Evolutionary conservation across 2,888 invertebrate species (phyloP).

Genomic region (Tyria jacobaeae): DNA sequence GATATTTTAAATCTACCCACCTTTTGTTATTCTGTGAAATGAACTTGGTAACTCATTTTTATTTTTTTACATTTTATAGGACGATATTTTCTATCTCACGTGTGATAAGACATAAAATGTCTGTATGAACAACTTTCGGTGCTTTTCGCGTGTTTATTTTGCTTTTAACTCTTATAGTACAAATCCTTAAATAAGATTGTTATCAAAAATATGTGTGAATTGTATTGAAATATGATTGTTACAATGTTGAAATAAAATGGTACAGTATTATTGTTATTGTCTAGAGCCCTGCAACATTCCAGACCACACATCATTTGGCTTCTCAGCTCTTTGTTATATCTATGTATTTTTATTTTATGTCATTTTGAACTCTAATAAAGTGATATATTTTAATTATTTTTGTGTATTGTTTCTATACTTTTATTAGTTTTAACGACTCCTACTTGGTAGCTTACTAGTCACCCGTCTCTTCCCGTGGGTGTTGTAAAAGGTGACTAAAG

Average conservation of each 20-base stretch:
- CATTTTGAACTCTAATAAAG: slow-evolving; percentile 70
- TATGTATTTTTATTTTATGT: slow-evolving; percentile 52
- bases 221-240: slow-evolving; percentile 38
- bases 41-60: neutral
- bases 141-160: slow-evolving; percentile 23
- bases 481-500: no score
- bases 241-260: slow-evolving; percentile 34
- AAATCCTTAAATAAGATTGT: slow-evolving; percentile 35
- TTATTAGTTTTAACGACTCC: no score
- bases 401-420: neutral
- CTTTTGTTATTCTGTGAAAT: slow-evolving; percentile 8
- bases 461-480: no score
- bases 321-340: slow-evolving; percentile 39
- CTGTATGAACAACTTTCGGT: slow-evolving; percentile 29
- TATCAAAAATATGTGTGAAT: slow-evolving; percentile 36
- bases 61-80: slow-evolving; percentile 5
- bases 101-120: slow-evolving; percentile 30
- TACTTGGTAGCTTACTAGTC: no score
- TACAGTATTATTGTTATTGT: slow-evolving; percentile 50
- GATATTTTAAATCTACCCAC: slow-evolving; percentile 9
- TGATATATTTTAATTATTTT: slow-evolving; percentile 71
- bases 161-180: slow-evolving; percentile 41
- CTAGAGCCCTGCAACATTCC: slow-evolving; percentile 41
- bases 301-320: slow-evolving; percentile 21
- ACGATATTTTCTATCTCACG: neutral